These are phyloP conservation scores for Sebastes wilsoni DNA, from an alignment of 2,797 vertebrate genomes.

Conservation along the genomic window DNA sequence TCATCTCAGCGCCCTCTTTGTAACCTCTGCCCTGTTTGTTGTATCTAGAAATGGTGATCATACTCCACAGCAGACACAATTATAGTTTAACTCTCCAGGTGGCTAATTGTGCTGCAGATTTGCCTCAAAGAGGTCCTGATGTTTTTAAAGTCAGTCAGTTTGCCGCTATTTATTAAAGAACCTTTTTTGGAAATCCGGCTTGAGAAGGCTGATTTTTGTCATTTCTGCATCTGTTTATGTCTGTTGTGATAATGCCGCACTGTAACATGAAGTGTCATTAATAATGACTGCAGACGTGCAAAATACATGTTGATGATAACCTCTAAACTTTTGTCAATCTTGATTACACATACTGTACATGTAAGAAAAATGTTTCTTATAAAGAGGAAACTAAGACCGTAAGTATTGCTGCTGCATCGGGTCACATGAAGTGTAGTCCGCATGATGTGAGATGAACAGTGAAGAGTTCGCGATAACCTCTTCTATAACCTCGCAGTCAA, in stretches of 20 bases:
- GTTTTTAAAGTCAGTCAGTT: slow-evolving; percentile 64
- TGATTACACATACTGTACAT: not conserved
- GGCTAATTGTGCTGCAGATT: slow-evolving; percentile 22
- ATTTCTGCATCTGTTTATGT: not conserved
- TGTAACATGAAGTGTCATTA: slow-evolving; percentile 5
- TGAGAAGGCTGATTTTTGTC: slow-evolving; percentile 15
- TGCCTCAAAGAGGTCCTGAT: slow-evolving; percentile 42
- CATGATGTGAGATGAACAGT: slow-evolving; percentile 18
- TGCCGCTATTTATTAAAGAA: slow-evolving; percentile 77
- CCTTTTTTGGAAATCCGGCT: slow-evolving; percentile 40
- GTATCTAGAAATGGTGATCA: slow-evolving; percentile 1
- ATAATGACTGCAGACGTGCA: not conserved
- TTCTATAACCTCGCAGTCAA: slow-evolving; percentile 27
- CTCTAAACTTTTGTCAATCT: not conserved
- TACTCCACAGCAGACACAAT: slow-evolving; percentile 19
- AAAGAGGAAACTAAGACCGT: not conserved
- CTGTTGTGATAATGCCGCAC: not conserved
- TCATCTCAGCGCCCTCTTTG: not conserved
- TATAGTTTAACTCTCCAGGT: slow-evolving; percentile 7
- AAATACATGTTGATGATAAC: slow-evolving; percentile 20
- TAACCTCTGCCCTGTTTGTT: slow-evolving; percentile 18
- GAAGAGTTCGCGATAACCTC: slow-evolving; percentile 49
- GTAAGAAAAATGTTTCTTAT: not conserved
- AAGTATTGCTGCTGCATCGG: not conserved
- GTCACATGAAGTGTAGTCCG: not conserved